Conservation (phyloP, 1,140 invertebrate genomes). For the Pogonomyrmex californicus region DNA sequence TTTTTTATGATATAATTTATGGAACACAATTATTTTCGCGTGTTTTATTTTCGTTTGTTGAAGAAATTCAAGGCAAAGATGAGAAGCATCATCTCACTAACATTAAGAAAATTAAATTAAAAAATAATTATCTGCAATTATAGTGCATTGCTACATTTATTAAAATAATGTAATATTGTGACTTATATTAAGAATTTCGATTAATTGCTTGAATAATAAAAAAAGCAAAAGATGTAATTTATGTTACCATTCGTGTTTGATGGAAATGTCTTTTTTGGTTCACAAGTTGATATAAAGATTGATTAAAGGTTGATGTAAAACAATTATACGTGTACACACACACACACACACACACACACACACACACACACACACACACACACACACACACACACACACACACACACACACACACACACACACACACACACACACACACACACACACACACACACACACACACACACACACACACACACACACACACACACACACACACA, state of each 20-base stretch:
- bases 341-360: neutral
- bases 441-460: no score
- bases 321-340: neutral
- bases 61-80: neutral
- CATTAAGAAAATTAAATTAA: slow-evolving; percentile 14
- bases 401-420: neutral
- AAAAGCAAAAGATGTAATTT: neutral
- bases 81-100: neutral
- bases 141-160: neutral
- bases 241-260: neutral
- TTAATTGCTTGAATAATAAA: neutral
- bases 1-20: neutral
- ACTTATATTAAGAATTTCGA: neutral
- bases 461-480: no score
- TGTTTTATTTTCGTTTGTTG: neutral
- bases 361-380: neutral
- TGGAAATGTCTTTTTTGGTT: neutral
- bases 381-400: neutral
- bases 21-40: no score
- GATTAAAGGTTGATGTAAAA: neutral
- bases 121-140: neutral
- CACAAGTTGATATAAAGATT: neutral
- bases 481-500: no score
- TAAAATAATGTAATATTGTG: neutral
- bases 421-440: neutral